Evolutionary conservation across 2,888 invertebrate genomes (phyloP).

Genomic region (Epinotia brunnichana): DNA sequence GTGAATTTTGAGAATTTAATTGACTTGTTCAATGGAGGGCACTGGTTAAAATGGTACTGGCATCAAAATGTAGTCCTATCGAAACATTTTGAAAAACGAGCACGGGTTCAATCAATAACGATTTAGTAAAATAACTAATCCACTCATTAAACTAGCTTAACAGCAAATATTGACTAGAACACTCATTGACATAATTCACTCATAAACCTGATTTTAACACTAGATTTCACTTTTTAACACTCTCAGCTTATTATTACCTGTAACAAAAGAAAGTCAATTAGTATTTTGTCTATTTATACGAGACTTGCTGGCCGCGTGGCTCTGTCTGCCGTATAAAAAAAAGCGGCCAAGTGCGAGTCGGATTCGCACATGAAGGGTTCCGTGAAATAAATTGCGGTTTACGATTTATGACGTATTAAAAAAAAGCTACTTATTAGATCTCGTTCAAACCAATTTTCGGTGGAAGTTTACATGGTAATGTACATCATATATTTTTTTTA

Average conservation of each 20-base stretch:
- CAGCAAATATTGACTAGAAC: background rate
- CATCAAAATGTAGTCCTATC: background rate
- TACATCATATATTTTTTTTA: no score
- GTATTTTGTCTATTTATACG: background rate
- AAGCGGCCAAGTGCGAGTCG: no score
- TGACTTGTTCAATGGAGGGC: slow-evolving; percentile 22
- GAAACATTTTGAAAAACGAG: slow-evolving; percentile 13
- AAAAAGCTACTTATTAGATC: no score
- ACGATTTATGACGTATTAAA: no score
- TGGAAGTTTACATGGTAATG: no score
- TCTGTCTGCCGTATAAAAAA: no score
- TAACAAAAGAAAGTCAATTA: slow-evolving; percentile 26
- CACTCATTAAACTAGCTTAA: slow-evolving; percentile 4
- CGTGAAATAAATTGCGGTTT: no score
- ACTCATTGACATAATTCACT: background rate
- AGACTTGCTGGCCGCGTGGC: no score
- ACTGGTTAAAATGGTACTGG: slow-evolving; percentile 3
- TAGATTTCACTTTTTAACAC: slow-evolving; percentile 24
- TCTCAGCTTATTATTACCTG: slow-evolving; percentile 18
- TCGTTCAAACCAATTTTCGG: no score
- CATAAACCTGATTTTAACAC: slow-evolving; percentile 10
- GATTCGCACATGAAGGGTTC: no score
- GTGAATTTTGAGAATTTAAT: slow-evolving; percentile 17
- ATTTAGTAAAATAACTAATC: background rate
- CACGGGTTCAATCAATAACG: slow-evolving; percentile 14